These are phyloP conservation scores for Venustaconcha ellipsiformis DNA, from an alignment of 1,140 invertebrate species.

Conservation along the genomic window DNA sequence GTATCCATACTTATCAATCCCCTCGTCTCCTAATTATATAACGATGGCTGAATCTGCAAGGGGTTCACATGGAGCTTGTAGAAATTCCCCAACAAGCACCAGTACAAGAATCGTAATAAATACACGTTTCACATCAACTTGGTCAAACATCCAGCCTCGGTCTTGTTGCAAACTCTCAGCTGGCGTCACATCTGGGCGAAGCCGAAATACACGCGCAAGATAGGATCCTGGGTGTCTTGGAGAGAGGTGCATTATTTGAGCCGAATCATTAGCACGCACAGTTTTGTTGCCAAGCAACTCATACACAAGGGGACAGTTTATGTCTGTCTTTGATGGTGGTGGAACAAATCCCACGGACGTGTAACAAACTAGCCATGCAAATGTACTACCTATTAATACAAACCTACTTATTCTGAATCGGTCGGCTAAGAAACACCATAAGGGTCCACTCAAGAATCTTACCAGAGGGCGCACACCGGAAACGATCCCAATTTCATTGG, in stretches of 20 bases:
- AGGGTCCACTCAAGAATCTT: constrained; percentile 19
- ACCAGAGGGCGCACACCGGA: constrained; percentile 24
- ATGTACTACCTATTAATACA: constrained; percentile 18
- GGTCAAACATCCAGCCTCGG: constrained; percentile 26
- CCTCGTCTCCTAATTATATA: constrained; percentile 11
- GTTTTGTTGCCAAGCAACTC: constrained; percentile 1
- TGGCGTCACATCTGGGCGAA: constrained; percentile 4
- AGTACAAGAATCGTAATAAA: constrained; percentile 17
- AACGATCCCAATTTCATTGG: constrained; percentile 29
- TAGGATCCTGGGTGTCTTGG: not conserved
- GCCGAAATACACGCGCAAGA: not conserved
- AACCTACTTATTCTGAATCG: constrained; percentile 20
- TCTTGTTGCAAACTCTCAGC: constrained; percentile 24
- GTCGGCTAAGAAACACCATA: constrained; percentile 26
- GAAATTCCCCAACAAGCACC: constrained; percentile 22
- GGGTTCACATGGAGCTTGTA: constrained; percentile 24
- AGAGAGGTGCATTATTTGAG: constrained; percentile 1
- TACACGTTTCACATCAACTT: not conserved
- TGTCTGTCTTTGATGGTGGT: constrained; percentile 4
- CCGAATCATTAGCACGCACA: not conserved
- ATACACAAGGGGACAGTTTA: constrained; percentile 9
- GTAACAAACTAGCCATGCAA: constrained; percentile 24
- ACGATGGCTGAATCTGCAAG: constrained; percentile 29
- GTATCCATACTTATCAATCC: constrained; percentile 28
- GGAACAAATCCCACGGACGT: constrained; percentile 23